Conservation (phyloP, 2,113 vertebrate species). For the Pelecanoides urinatrix region DNA sequence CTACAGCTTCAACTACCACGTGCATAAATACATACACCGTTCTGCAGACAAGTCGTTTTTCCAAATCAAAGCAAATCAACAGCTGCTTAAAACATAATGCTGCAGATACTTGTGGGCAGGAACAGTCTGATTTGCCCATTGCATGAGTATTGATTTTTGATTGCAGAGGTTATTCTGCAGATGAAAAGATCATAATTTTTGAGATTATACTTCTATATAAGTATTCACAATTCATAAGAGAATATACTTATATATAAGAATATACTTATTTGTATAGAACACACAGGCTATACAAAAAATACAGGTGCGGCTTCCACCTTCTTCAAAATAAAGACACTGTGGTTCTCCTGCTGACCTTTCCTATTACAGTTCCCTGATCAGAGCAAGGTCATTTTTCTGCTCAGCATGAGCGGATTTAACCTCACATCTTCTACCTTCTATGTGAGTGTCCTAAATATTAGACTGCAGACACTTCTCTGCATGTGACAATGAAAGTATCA, state of each 20-base stretch:
- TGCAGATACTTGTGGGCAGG: constrained; percentile 1
- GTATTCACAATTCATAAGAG: no score
- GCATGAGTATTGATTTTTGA: constrained; percentile 57
- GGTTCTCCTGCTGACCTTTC: not conserved
- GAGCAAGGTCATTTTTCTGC: constrained; percentile 24
- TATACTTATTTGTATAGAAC: not conserved
- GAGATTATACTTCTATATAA: no score
- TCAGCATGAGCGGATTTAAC: constrained; percentile 32
- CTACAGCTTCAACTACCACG: not conserved
- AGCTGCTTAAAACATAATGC: constrained; percentile 44
- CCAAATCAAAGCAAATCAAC: constrained; percentile 59
- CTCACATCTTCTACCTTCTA: constrained; percentile 7
- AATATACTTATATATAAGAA: no score
- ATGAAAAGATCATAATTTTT: constrained; percentile 36
- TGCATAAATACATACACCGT: constrained; percentile 30
- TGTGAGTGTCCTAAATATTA: constrained; percentile 39
- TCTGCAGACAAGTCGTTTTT: constrained; percentile 33
- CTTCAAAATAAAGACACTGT: not conserved
- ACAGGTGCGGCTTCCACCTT: not conserved
- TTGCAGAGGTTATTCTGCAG: constrained; percentile 49
- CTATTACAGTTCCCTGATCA: not conserved
- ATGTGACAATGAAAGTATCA: not conserved
- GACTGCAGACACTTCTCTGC: constrained; percentile 15
- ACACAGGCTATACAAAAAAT: not conserved
- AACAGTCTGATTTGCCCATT: constrained; percentile 36